phyloP scores from a whole-genome alignment of 2,113 vertebrate species.

The Alosa alosa region DNA sequence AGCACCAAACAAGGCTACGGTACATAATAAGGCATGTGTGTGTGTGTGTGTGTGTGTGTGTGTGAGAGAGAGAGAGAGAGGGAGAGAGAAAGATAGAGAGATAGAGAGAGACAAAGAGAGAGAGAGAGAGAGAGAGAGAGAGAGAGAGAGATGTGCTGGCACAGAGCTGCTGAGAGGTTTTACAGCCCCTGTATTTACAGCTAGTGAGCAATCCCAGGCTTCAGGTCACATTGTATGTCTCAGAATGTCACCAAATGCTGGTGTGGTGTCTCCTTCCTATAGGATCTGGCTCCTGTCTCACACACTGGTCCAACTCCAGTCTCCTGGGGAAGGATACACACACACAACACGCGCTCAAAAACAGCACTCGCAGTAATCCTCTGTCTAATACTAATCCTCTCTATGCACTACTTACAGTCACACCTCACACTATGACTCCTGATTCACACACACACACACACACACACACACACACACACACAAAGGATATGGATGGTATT shows the following conservation, averaged over 20 bases:
- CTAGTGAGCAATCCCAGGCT: neutral
- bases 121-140: neutral
- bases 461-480: neutral
- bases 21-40: neutral
- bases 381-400: constrained; percentile 42
- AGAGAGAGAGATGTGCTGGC: neutral
- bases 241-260: neutral
- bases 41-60: constrained; percentile 18
- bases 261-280: neutral
- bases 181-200: neutral
- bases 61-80: neutral
- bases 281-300: neutral
- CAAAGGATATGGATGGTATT: neutral
- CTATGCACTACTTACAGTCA: constrained; percentile 26
- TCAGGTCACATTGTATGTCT: constrained; percentile 3
- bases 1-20: too few species aligned
- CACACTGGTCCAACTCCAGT: neutral
- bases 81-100: neutral
- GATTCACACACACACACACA: constrained; percentile 18
- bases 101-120: neutral
- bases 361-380: constrained; percentile 30
- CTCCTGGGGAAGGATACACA: neutral
- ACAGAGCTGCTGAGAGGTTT: neutral
- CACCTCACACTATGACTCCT: constrained; percentile 31
- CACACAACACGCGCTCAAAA: constrained; percentile 23